phyloP scores from a whole-genome alignment of 2,797 vertebrate genomes.

The Dromococcyx pavoninus region DNA sequence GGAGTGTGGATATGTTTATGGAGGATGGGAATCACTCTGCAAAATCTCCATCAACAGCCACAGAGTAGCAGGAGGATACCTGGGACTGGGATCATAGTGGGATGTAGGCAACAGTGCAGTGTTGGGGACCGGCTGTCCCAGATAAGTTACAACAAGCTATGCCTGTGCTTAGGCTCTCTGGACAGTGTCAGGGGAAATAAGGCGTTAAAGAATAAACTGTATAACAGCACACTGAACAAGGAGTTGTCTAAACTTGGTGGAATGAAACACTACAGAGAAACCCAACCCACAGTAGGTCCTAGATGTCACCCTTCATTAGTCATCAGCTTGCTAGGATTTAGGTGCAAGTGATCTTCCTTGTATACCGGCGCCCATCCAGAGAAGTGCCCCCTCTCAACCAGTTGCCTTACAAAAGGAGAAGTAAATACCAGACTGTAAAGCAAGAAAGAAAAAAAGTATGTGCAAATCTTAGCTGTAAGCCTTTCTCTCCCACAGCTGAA shows the following conservation, averaged over 20 bases:
- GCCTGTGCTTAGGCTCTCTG: not conserved
- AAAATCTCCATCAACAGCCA: not conserved
- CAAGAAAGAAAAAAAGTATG: not conserved
- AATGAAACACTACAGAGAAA: not conserved
- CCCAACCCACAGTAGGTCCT: not conserved
- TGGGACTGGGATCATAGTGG: rapidly evolving
- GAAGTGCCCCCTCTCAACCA: not conserved
- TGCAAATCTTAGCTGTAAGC: not conserved
- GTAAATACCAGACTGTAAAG: not conserved
- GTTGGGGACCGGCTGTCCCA: not conserved
- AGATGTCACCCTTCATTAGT: rapidly evolving
- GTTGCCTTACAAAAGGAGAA: not conserved
- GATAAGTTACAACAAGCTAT: not conserved
- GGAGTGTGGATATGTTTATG: constrained; percentile 12
- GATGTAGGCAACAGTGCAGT: not conserved
- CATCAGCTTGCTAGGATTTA: rapidly evolving
- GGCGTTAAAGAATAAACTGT: not conserved
- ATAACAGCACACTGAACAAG: not conserved
- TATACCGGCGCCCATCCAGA: not conserved
- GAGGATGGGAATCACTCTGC: not conserved
- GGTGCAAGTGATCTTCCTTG: not conserved
- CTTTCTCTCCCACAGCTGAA: not conserved
- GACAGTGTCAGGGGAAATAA: not conserved
- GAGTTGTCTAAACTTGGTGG: not conserved
- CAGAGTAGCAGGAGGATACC: not conserved